These are phyloP conservation scores for Nomada fabriciana DNA, from an alignment of 2,888 invertebrate genomes.

Conservation along the genomic window DNA sequence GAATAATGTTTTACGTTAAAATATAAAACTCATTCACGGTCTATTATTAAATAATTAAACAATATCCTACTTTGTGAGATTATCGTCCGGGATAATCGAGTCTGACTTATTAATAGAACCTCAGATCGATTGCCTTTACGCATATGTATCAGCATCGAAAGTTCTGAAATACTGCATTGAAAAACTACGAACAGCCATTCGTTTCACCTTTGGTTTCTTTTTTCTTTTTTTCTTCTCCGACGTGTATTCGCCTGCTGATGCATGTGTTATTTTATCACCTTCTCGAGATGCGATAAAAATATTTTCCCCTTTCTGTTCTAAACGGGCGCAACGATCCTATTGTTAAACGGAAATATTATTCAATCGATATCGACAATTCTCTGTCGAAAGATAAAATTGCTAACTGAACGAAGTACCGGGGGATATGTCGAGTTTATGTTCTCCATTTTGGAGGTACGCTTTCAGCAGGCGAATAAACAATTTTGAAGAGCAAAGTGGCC, in stretches of 20 bases:
- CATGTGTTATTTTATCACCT: neutral
- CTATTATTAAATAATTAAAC: constrained; percentile 69
- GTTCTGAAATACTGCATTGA: constrained; percentile 37
- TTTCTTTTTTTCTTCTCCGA: neutral
- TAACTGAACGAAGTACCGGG: neutral
- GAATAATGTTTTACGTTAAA: constrained; percentile 36
- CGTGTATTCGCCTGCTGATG: constrained; percentile 1
- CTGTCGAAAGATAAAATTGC: neutral
- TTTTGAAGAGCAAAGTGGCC: neutral
- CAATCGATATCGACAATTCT: neutral
- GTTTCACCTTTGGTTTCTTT: neutral
- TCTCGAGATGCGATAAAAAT: too few relatives aligned
- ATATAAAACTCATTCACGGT: constrained; percentile 62
- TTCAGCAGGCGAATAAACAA: constrained; percentile 7
- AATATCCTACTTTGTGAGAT: constrained; percentile 63
- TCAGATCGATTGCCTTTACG: constrained; percentile 59
- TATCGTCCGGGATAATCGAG: constrained; percentile 60
- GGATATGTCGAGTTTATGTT: too few relatives aligned
- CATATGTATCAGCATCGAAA: constrained; percentile 33
- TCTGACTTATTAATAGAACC: constrained; percentile 66
- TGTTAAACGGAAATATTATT: neutral
- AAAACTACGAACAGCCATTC: constrained; percentile 34
- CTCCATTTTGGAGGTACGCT: neutral
- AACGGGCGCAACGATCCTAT: neutral
- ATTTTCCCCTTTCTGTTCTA: neutral